These are phyloP conservation scores for Vanessa cardui DNA, from an alignment of 2,888 invertebrate species.

Conservation along the genomic window DNA sequence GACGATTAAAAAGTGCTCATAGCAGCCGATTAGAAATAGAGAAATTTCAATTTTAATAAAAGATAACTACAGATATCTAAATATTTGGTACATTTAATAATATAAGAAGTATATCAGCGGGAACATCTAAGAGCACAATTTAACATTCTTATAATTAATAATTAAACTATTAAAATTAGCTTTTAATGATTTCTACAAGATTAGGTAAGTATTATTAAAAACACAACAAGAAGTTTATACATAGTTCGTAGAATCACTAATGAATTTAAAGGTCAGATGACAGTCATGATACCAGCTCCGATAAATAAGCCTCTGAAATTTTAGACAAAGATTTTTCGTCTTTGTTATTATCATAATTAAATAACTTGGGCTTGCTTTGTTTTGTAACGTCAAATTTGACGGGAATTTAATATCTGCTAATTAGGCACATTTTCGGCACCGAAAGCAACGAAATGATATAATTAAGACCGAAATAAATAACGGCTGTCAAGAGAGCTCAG, in stretches of 20 bases:
- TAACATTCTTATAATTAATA: too few relatives aligned
- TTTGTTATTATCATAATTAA: constrained; percentile 24
- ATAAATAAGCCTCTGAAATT: constrained; percentile 10
- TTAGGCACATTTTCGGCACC: constrained; percentile 34
- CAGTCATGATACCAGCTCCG: neutral
- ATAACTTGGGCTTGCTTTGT: constrained; percentile 39
- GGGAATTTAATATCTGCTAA: constrained; percentile 38
- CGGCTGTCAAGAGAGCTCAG: constrained; percentile 56
- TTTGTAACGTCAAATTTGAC: constrained; percentile 32
- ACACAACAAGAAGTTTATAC: too few relatives aligned
- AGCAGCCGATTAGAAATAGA: too few relatives aligned
- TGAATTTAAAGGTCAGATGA: constrained; percentile 1
- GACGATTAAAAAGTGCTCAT: too few relatives aligned
- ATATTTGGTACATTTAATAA: too few relatives aligned
- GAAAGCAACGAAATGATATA: constrained; percentile 52
- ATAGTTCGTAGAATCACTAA: neutral
- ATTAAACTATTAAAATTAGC: too few relatives aligned
- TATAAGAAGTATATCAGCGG: too few relatives aligned
- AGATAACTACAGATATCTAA: too few relatives aligned
- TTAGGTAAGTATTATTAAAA: too few relatives aligned
- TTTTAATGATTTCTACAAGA: too few relatives aligned
- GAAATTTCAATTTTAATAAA: too few relatives aligned
- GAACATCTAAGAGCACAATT: too few relatives aligned
- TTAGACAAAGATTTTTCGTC: constrained; percentile 39
- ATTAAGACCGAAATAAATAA: constrained; percentile 67